Base-by-base conservation (phyloP, 2,888 invertebrate species). In the Homarus gammarus region DNA sequence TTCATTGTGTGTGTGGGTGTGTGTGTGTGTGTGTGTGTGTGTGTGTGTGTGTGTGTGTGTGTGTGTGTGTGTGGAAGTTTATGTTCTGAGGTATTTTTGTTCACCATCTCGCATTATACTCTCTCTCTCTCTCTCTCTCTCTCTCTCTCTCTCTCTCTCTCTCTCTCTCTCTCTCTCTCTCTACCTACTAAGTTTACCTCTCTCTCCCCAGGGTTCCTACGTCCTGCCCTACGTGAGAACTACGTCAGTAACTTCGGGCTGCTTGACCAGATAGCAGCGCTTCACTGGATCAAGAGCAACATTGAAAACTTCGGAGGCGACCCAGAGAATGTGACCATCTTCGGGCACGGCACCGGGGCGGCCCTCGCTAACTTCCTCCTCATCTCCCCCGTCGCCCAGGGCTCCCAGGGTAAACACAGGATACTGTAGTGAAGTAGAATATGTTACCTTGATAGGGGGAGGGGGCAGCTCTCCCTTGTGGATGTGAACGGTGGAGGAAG, bases 201-300 rank as follows among this genome's bases (percentile, higher is more conserved):
- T 8, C 44, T 18, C 15, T 61, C 61, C 61, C 38, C 91, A 91
- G 92, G 94, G 94, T 92, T 92, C 83, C 91, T 92, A 6, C 87
- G 87, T 38, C 92, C 92, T 0, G 84, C 89, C 18, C 51, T 90
- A 5, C 33, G 75, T 15, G 87, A 88, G 15, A 56, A 31, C 22
- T 38, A 36, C 8, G 72, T 89, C n/a, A 88, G 91, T 68, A 92
- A 92, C 85, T 94, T 94, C 92, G 95, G 95, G 8, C 93, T 95
- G 12, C 93, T 94, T 92, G 95, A 95, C 93, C 93, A 94, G 86
- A 93, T 94, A 18, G 94, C 94, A 2, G 95, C 95, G 5, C 93
- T 95, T 27, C 94, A 94, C 82, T 95, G 95, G 95, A 93, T 95
- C 72, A 93, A 94, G 89, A 94, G 94, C 75, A 95, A 95, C 92